phyloP scores from a whole-genome alignment of 1,140 invertebrate species.

The Anastrepha obliqua region DNA sequence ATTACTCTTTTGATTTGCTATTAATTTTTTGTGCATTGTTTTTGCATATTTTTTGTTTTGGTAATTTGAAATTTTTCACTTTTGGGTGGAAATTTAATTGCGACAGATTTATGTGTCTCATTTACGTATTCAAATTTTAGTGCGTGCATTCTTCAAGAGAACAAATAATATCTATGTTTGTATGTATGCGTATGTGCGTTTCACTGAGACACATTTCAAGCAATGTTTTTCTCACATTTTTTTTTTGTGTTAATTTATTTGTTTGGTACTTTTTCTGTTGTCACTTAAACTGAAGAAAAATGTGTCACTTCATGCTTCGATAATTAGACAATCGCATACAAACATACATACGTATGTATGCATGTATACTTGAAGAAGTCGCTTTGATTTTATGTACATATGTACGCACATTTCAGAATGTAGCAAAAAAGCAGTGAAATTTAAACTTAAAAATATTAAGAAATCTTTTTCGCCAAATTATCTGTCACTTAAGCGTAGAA shows the following conservation, averaged over 20 bases:
- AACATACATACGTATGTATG: not conserved
- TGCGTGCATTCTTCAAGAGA: conserved; percentile 6
- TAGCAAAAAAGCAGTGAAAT: not conserved
- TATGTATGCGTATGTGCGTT: not conserved
- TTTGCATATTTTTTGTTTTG: not conserved
- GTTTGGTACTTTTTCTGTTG: not conserved
- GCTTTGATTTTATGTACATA: no score
- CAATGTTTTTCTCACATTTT: not conserved
- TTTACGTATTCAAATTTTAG: not conserved
- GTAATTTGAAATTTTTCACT: not conserved
- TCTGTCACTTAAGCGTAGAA: no score
- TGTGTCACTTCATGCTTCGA: conserved; percentile 14
- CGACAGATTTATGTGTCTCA: not conserved
- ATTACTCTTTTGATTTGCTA: no score
- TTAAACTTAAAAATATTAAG: no score
- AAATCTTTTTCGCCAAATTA: no score
- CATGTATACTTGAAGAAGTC: not conserved
- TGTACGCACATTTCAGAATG: not conserved
- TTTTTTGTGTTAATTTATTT: not conserved
- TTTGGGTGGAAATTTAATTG: conserved; percentile 2
- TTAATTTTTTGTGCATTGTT: not conserved
- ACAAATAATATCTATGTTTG: not conserved
- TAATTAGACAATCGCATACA: conserved; percentile 18
- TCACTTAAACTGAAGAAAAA: not conserved
- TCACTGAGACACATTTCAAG: not conserved